Percentiles rank a stretch among this genome's conserved stretches.
These are phyloP conservation scores for Rousettus madagascariensis DNA, from an alignment of 2,797 vertebrate genomes.

Conservation along the genomic window DNA sequence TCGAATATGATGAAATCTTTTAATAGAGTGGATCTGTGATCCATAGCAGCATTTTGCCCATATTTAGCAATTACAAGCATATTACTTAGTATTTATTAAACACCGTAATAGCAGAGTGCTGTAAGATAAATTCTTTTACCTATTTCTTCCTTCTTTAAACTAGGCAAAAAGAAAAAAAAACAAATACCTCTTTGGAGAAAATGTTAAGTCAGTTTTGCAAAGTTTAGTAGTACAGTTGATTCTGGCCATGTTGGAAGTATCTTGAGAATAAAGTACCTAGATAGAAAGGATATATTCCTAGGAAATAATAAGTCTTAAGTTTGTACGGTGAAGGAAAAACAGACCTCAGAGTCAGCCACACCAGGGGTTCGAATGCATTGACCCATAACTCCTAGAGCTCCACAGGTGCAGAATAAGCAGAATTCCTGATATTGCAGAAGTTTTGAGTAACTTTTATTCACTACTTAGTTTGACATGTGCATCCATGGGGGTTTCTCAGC, in stretches of 20 bases:
- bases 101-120: background rate
- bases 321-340: conserved; percentile 12
- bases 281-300: background rate
- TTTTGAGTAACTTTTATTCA: conserved; percentile 26
- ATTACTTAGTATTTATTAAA: conserved; percentile 38
- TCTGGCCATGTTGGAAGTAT: background rate
- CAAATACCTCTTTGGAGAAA: background rate
- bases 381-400: background rate
- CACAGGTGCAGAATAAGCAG: background rate
- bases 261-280: conserved; percentile 7
- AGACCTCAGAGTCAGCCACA: background rate
- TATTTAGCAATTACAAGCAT: background rate
- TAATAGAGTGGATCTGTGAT: background rate
- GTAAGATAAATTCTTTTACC: background rate
- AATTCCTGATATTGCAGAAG: conserved; percentile 44
- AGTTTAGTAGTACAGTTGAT: background rate
- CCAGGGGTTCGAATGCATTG: background rate
- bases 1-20: conserved; percentile 2
- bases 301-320: conserved; percentile 51
- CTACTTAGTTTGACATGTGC: background rate
- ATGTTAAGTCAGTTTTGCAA: background rate
- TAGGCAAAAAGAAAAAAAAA: background rate
- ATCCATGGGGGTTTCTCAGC: background rate
- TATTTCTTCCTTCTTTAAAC: background rate
- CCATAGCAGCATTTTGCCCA: background rate